These are phyloP conservation scores for Cactoblastis cactorum DNA, from an alignment of 2,888 invertebrate species.

Conservation along the genomic window DNA sequence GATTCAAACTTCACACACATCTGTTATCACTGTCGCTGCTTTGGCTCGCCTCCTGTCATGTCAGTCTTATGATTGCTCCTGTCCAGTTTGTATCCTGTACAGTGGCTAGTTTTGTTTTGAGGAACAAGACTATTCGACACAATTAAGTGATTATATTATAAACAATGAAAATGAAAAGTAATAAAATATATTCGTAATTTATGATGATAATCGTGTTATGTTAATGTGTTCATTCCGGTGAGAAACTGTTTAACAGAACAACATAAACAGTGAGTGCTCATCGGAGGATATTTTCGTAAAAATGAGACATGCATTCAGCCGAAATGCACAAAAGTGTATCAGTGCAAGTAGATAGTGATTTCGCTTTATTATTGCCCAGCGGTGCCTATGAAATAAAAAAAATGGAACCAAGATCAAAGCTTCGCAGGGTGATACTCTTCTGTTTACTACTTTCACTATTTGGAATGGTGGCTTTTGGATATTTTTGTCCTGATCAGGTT, in stretches of 20 bases:
- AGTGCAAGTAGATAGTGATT: conserved; percentile 91
- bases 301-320: conserved; percentile 78
- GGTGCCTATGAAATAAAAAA: conserved; percentile 89
- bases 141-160: conserved; percentile 37
- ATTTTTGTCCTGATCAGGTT: conserved; percentile 93
- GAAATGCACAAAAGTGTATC: conserved; percentile 87
- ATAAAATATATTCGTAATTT: conserved; percentile 37
- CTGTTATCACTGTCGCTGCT: conserved; percentile 1
- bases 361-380: conserved; percentile 87
- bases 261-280: conserved; percentile 46
- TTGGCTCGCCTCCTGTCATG: neutral
- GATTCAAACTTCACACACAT: neutral
- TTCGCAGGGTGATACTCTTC: conserved; percentile 88
- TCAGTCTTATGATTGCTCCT: conserved; percentile 2
- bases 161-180: conserved; percentile 51
- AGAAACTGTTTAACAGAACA: conserved; percentile 28
- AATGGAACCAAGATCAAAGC: conserved; percentile 91
- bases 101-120: neutral
- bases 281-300: conserved; percentile 60
- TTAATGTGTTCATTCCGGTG: neutral
- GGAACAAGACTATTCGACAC: neutral
- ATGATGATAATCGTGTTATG: conserved; percentile 41
- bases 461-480: conserved; percentile 93
- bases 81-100: neutral
- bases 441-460: conserved; percentile 90